Percentiles rank a stretch among this genome's conserved stretches.
These are phyloP conservation scores for Pedionomus torquatus DNA, from an alignment of 2,113 vertebrate genomes.

Conservation along the genomic window DNA sequence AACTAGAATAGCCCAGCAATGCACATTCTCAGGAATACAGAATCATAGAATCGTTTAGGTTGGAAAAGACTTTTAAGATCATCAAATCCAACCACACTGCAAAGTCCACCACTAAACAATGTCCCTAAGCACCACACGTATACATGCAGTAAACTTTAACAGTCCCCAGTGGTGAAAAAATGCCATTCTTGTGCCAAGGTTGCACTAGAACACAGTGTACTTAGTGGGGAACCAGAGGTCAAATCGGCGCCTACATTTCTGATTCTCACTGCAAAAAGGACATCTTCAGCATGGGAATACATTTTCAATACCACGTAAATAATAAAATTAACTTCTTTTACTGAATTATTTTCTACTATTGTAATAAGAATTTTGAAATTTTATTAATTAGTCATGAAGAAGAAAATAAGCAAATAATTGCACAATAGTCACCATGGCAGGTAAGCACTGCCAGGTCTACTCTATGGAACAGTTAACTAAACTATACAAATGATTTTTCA, in stretches of 20 bases:
- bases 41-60: not conserved
- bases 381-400: not conserved
- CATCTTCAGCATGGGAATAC: not conserved
- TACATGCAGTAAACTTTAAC: not conserved
- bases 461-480: not conserved
- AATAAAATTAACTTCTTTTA: not conserved
- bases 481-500: not conserved
- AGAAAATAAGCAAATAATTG: not conserved
- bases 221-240: not conserved
- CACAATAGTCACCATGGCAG: not conserved
- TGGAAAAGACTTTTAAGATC: not conserved
- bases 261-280: not conserved
- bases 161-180: not conserved
- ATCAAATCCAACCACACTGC: not conserved
- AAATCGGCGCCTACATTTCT: not conserved
- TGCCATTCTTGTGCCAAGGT: not conserved
- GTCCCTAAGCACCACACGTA: not conserved
- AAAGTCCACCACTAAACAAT: not conserved
- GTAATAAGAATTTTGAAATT: not conserved
- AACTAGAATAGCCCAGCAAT: not conserved
- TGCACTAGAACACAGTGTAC: fast-evolving
- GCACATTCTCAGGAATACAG: not conserved
- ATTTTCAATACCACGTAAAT: not conserved
- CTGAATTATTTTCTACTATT: not conserved
- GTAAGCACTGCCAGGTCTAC: not conserved